Evolutionary conservation across 2,888 invertebrate genomes (phyloP), one percentile per base, ranked within the genome.

Genomic region (Hydraecia micacea): DNA sequence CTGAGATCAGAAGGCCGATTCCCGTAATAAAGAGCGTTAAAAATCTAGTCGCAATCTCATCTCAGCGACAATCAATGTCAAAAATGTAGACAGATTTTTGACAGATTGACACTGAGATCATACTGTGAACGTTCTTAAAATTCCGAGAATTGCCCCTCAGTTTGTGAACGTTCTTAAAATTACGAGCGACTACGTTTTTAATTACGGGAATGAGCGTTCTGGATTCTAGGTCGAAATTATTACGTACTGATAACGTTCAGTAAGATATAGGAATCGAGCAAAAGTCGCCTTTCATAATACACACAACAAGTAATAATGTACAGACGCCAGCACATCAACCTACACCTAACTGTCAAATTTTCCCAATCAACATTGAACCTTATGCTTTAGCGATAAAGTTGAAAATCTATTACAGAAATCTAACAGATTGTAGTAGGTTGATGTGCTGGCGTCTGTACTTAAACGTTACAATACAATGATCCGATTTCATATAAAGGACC

Each of bases 401-500:
- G n/a, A n/a, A n/a, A n/a, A n/a, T n/a, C n/a, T n/a, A n/a, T n/a
- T n/a, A n/a, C n/a, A n/a, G n/a, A n/a, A n/a, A n/a, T n/a, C n/a
- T n/a, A n/a, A n/a, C n/a, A n/a, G n/a, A n/a, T n/a, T n/a, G n/a
- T n/a, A n/a, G n/a, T n/a, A n/a, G n/a, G n/a, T n/a, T n/a, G n/a
- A n/a, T n/a, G n/a, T n/a, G n/a, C n/a, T n/a, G n/a, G n/a, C n/a
- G n/a, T n/a, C n/a, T 55, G 32, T 28, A 28, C 25, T 7, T 62
- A 58, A 62, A 67, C 2, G 11, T 42, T 18, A 60, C 25, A 62
- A 63, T 63, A 78, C 71, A 84, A 28, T 62, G 55, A 28, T 52
- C 15, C 21, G n/a, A 28, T 42, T 11, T 9, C 36, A 25, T 46
- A 58, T 25, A 67, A 73, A 86, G 69, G 79, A 73, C 52, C 18